Conservation (phyloP, 2,888 invertebrate species). For the Argyra leucocephala region DNA sequence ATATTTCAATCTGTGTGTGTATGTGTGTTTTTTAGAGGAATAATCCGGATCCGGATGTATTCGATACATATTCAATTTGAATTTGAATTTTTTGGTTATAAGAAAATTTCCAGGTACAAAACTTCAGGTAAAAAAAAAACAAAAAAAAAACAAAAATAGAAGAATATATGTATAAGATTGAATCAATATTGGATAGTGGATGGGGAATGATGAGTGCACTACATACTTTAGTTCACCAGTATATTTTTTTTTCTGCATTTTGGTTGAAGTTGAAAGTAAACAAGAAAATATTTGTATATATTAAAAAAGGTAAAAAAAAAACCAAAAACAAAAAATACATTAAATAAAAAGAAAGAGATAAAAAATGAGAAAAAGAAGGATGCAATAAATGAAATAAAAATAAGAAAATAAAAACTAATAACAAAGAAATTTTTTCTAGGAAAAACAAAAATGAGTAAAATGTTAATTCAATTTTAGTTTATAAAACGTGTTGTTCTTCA, state of each 20-base stretch:
- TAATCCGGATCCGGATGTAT: conserved; percentile 6
- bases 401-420: neutral
- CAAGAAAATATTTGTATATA: neutral
- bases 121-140: neutral
- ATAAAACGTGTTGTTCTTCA: no score
- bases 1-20: no score
- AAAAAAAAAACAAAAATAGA: neutral
- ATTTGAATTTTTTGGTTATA: neutral
- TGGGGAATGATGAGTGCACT: neutral
- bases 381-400: neutral
- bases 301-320: neutral
- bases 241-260: neutral
- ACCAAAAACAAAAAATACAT: neutral
- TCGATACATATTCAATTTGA: neutral
- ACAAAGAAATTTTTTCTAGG: neutral
- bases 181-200: neutral
- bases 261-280: neutral
- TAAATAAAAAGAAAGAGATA: neutral
- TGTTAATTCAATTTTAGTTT: neutral
- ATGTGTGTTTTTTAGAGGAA: neutral
- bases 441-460: conserved; percentile 2
- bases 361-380: neutral
- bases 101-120: neutral
- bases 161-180: neutral
- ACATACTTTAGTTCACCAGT: neutral